Evolutionary conservation across 1,140 invertebrate species (phyloP), one percentile per base, ranked within the genome.

Genomic region (Megathymus violae): DNA sequence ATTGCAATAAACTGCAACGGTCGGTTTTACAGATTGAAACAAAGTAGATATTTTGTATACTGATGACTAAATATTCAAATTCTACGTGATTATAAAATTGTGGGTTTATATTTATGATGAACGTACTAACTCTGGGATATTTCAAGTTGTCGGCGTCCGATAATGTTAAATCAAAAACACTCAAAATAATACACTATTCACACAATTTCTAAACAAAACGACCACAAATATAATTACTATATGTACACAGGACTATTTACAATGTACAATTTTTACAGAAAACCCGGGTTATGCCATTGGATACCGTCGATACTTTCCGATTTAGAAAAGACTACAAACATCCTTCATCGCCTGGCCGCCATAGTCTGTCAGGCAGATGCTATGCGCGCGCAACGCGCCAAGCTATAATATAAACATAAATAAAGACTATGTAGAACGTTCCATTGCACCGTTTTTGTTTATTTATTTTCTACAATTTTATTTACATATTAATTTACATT

Each of bases 221-320:
- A 86, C 75, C 89, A 91, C 89, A 91, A 91, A 91, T 91, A 91
- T 91, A 90, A 91, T 85, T 84, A 90, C 90, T 91, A 91, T 91
- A 91, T 91, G 85, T 91, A 91, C 90, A 91, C 86, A 82, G 82
- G 82, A 91, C 89, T 91, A 91, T 91, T 91, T 91, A 91, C 90
- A 91, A 91, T 91, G 86, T 91, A 88, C 87, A 89, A 88, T 85
- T 88, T 86, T 89, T 87, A 91, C 85, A 88, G 85, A 89, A 88
- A 82, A 85, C 80, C 71, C 80, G 78, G 80, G 78, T 91, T 91
- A 91, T 85, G 87, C 90, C 90, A 91, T 91, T 88, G 85, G 89
- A 86, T 88, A 78, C 76, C 82, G 82, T 87, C 82, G 89, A 92
- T 92, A 89, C 78, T 88, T 87, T 85, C 80, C 80, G 90, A 92